These are phyloP conservation scores for Phataginus tetradactyla DNA, from an alignment of 2,797 vertebrate species.

Conservation along the genomic window DNA sequence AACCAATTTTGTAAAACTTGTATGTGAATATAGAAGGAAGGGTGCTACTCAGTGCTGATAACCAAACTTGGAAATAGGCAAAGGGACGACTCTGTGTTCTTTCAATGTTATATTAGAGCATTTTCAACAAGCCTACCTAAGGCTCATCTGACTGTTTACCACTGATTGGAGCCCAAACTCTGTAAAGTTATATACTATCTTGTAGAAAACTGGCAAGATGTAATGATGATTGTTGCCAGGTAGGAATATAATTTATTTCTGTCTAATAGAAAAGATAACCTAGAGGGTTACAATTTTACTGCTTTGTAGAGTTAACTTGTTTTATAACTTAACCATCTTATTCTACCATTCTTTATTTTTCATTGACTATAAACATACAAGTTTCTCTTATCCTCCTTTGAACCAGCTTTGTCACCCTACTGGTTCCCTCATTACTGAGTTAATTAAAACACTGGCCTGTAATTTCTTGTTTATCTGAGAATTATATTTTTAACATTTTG, in stretches of 20 bases:
- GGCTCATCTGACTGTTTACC: background rate
- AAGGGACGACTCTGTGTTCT: background rate
- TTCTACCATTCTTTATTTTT: background rate
- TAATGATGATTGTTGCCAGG: background rate
- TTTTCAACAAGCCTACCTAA: background rate
- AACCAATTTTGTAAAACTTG: background rate
- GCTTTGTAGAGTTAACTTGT: background rate
- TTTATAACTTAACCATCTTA: background rate
- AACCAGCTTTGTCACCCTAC: background rate
- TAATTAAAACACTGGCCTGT: background rate
- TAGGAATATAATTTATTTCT: background rate
- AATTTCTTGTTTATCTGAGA: constrained; percentile 12
- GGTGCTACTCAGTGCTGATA: background rate
- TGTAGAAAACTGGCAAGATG: background rate
- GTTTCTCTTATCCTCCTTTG: background rate
- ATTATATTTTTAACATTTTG: constrained; percentile 15
- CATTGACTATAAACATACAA: background rate
- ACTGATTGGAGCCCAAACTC: background rate
- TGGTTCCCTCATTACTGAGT: background rate
- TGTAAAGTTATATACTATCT: background rate
- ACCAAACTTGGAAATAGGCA: background rate
- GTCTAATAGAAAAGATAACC: background rate
- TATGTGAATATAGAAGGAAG: background rate
- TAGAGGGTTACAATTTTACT: background rate
- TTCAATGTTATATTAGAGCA: background rate